Evolutionary conservation across 2,888 invertebrate genomes (phyloP).

Genomic region (Oscheius sp.): DNA sequence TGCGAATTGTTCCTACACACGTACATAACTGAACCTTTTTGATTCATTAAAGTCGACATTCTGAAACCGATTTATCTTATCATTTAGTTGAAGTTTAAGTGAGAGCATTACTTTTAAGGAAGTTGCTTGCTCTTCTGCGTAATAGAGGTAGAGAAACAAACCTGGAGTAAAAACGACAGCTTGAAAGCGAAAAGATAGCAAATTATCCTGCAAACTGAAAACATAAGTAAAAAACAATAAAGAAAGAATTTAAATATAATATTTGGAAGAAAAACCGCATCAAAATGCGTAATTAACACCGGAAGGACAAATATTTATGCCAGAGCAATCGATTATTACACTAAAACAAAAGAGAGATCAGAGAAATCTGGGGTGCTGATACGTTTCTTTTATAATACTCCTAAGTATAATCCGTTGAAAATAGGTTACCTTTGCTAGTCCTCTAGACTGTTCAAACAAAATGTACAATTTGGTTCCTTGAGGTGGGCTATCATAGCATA

Average conservation of each 20-base stretch:
- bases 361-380: too few relatives aligned
- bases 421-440: too few relatives aligned
- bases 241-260: not conserved
- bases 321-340: not conserved
- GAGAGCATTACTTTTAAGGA: too few relatives aligned
- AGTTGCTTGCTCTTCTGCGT: too few relatives aligned
- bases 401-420: too few relatives aligned
- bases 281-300: not conserved
- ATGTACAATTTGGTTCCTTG: too few relatives aligned
- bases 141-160: not conserved
- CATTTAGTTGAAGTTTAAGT: too few relatives aligned
- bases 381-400: too few relatives aligned
- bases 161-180: not conserved
- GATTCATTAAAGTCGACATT: constrained; percentile 22
- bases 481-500: too few relatives aligned
- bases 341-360: not conserved
- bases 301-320: not conserved
- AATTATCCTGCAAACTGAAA: not conserved
- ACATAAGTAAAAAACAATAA: too few relatives aligned
- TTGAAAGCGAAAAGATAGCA: not conserved
- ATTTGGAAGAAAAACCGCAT: not conserved
- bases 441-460: too few relatives aligned
- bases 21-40: constrained; percentile 28
- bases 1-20: constrained; percentile 8
- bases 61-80: too few relatives aligned